phyloP scores from a whole-genome alignment of 2,888 invertebrate genomes.

The Falcaria lacertinaria region DNA sequence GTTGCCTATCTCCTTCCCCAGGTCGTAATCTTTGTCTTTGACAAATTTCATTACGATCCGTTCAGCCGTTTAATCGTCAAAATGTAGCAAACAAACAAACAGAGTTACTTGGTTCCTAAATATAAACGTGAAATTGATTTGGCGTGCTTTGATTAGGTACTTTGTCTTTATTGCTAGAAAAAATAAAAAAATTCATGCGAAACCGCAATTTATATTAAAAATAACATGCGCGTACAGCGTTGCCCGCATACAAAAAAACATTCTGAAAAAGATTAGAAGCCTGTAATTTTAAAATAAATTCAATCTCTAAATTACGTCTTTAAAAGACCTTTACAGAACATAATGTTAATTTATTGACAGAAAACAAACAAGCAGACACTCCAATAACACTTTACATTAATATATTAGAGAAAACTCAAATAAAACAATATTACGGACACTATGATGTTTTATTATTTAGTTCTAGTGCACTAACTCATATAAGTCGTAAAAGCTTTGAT shows the following conservation, averaged over 20 bases:
- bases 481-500: conserved; percentile 27
- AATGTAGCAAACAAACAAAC: too few relatives aligned
- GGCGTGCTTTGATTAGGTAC: too few relatives aligned
- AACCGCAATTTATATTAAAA: not conserved
- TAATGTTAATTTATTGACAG: not conserved
- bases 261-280: not conserved
- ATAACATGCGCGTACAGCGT: not conserved
- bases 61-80: too few relatives aligned
- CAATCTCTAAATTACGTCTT: not conserved
- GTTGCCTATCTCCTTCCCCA: too few relatives aligned
- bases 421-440: not conserved
- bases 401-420: not conserved
- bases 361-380: not conserved
- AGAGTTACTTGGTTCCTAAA: too few relatives aligned
- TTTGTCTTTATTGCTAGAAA: too few relatives aligned
- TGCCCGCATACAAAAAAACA: not conserved
- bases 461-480: conserved; percentile 17
- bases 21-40: too few relatives aligned
- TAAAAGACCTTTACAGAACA: not conserved
- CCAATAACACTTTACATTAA: not conserved
- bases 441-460: not conserved
- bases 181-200: not conserved
- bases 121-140: too few relatives aligned
- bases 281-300: not conserved
- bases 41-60: too few relatives aligned